phyloP scores from a whole-genome alignment of 2,797 vertebrate species.

The Falco naumanni region DNA sequence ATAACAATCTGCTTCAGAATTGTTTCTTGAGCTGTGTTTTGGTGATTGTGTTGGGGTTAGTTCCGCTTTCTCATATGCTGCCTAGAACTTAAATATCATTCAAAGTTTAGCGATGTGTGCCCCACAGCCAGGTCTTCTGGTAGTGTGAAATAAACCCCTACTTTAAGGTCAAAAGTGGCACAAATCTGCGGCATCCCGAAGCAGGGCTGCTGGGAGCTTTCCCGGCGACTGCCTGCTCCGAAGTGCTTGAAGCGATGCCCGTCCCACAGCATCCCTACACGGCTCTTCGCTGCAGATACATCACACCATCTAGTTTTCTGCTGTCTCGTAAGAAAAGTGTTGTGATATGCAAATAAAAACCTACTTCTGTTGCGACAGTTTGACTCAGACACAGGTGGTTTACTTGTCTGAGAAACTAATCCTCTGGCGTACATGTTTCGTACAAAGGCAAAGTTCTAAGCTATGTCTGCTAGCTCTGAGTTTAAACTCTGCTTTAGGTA shows the following conservation, averaged over 20 bases:
- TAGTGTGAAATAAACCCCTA: not conserved
- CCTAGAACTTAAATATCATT: not conserved
- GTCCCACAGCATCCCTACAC: not conserved
- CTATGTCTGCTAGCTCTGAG: not conserved
- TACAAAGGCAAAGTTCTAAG: not conserved
- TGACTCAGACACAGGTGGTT: not conserved
- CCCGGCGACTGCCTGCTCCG: not conserved
- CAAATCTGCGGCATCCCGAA: not conserved
- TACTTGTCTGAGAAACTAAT: not conserved
- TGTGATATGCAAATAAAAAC: not conserved
- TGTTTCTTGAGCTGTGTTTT: not conserved
- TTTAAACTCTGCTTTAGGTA: not conserved
- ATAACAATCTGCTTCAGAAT: not conserved
- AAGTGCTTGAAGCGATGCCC: rapidly evolving
- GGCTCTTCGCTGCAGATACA: rapidly evolving
- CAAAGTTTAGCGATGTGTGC: not conserved
- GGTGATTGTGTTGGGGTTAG: not conserved
- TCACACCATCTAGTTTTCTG: not conserved
- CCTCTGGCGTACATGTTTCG: not conserved
- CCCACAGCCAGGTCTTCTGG: not conserved
- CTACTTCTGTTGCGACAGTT: not conserved
- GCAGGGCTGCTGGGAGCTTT: not conserved
- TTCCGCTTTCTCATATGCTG: not conserved
- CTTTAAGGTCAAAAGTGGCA: not conserved
- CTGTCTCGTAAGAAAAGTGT: not conserved